phyloP scores from a whole-genome alignment of 2,113 vertebrate species.

The Turnix velox region DNA sequence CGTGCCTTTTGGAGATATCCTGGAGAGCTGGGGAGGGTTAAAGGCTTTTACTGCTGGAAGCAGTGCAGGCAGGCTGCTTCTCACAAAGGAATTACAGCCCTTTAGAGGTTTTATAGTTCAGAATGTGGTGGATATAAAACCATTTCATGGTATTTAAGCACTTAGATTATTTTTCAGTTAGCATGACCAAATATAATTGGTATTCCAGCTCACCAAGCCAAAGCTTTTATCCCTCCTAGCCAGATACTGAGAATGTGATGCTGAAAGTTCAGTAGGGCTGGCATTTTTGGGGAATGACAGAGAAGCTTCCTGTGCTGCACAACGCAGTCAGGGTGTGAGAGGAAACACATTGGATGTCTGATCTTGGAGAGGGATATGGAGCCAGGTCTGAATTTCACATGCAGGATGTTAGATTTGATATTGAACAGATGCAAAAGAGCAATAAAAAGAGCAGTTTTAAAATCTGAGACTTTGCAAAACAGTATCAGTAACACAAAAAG shows the following conservation, averaged over 20 bases:
- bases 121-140: slow-evolving; percentile 55
- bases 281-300: slow-evolving; percentile 60
- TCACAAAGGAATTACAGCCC: slow-evolving; percentile 46
- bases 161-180: slow-evolving; percentile 67
- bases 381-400: not conserved
- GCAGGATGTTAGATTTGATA: not conserved
- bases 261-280: slow-evolving; percentile 52
- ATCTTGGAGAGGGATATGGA: not conserved
- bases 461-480: not conserved
- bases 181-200: slow-evolving; percentile 36
- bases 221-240: not conserved
- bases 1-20: slow-evolving; percentile 37
- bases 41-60: slow-evolving; percentile 43
- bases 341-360: not conserved
- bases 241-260: slow-evolving; percentile 28
- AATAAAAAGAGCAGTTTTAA: not conserved
- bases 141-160: slow-evolving; percentile 59
- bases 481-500: not conserved
- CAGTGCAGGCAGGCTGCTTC: slow-evolving; percentile 37
- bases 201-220: slow-evolving; percentile 48
- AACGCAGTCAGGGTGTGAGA: slow-evolving; percentile 33
- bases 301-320: slow-evolving; percentile 58
- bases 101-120: slow-evolving; percentile 38
- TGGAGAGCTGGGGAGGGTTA: slow-evolving; percentile 37
- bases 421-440: not conserved